phyloP scores from a whole-genome alignment of 2,888 invertebrate genomes.

The Megalurothrips usitatus region DNA sequence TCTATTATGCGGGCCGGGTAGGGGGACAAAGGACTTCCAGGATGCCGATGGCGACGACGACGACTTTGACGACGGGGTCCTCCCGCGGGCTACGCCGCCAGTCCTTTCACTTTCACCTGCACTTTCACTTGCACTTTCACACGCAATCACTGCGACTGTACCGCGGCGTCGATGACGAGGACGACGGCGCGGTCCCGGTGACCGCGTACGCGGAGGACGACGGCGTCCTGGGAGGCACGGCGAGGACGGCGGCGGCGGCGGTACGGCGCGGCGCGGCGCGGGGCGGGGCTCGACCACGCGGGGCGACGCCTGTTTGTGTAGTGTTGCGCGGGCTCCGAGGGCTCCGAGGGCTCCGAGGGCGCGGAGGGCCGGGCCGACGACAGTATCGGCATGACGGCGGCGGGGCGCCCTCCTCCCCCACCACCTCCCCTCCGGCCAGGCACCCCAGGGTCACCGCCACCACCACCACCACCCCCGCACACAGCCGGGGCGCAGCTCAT shows the following conservation, averaged over 20 bases:
- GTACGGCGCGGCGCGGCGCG: not conserved
- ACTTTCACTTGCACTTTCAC: not conserved
- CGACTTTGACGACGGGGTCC: not conserved
- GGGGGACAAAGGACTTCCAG: not conserved
- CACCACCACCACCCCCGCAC: not conserved
- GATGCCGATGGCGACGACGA: not conserved
- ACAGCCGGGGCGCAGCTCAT: no score
- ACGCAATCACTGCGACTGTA: not conserved
- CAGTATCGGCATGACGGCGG: slow-evolving; percentile 12
- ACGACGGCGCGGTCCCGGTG: not conserved
- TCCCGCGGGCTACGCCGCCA: not conserved
- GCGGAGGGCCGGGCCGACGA: not conserved
- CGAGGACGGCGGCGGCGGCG: not conserved
- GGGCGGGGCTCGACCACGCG: not conserved
- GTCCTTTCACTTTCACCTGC: not conserved
- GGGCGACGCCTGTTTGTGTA: not conserved
- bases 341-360: not conserved
- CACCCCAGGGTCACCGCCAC: not conserved
- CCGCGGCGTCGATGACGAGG: not conserved
- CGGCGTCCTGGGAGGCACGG: not conserved
- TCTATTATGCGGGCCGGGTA: not conserved
- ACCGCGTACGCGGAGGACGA: not conserved
- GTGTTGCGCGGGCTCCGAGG: not conserved
- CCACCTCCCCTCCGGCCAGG: not conserved
- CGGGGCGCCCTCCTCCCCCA: not conserved